These are phyloP conservation scores for Euwallacea similis DNA, from an alignment of 1,140 invertebrate genomes.

Conservation along the genomic window DNA sequence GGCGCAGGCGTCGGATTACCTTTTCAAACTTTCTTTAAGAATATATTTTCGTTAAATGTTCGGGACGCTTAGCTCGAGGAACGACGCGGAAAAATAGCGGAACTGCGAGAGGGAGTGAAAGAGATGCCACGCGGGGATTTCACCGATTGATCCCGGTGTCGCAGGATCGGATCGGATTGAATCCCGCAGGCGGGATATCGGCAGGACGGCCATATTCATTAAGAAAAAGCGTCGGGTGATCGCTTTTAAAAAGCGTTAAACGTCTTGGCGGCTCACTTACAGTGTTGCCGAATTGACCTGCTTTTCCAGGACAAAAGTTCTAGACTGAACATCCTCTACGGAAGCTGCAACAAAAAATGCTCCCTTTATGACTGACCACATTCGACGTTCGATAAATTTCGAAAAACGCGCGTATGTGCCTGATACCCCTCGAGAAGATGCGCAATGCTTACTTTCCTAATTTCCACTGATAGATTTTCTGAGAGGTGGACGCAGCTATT, in stretches of 20 bases:
- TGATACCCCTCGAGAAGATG: too few relatives aligned
- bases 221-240: constrained; percentile 49
- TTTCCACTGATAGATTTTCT: too few relatives aligned
- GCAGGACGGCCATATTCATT: constrained; percentile 47
- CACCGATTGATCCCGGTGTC: constrained; percentile 35
- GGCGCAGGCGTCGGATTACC: constrained; percentile 46
- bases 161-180: constrained; percentile 31
- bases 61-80: constrained; percentile 20
- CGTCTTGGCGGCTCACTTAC: constrained; percentile 46
- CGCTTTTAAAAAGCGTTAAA: constrained; percentile 46
- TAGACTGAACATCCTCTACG: too few relatives aligned
- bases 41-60: constrained; percentile 40
- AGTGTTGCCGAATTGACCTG: constrained; percentile 38
- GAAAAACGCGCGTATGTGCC: too few relatives aligned
- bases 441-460: too few relatives aligned
- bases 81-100: constrained; percentile 23
- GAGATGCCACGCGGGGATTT: constrained; percentile 30
- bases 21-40: constrained; percentile 46
- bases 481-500: too few relatives aligned
- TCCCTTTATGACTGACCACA: too few relatives aligned
- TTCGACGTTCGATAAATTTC: too few relatives aligned
- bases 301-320: too few relatives aligned
- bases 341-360: too few relatives aligned
- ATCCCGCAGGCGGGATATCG: constrained; percentile 47
- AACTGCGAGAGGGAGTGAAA: constrained; percentile 19